Evolutionary conservation across 1,140 invertebrate species (phyloP).

Genomic region (Conopomorpha cramerella): DNA sequence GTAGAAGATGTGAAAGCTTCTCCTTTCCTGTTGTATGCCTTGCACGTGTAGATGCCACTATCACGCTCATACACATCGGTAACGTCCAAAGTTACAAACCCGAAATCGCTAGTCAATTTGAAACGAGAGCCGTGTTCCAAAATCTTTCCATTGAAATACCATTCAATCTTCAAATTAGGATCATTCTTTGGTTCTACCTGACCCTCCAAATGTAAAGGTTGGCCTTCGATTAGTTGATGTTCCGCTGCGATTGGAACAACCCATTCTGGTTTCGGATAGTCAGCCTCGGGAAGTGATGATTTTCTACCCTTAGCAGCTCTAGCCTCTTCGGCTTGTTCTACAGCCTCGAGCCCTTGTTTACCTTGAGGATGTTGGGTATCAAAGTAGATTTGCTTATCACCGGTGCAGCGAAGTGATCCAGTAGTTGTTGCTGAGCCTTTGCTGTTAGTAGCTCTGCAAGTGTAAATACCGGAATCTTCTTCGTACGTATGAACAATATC

Average conservation of each 20-base stretch:
- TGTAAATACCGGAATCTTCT: constrained; percentile 90
- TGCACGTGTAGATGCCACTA: constrained; percentile 92
- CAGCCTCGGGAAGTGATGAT: constrained; percentile 68
- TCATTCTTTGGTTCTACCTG: constrained; percentile 95
- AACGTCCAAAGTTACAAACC: constrained; percentile 88
- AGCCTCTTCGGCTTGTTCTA: constrained; percentile 82
- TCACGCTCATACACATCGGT: constrained; percentile 91
- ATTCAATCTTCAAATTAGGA: constrained; percentile 92
- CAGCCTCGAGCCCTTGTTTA: constrained; percentile 80
- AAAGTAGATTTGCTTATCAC: constrained; percentile 77
- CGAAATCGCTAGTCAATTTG: constrained; percentile 89
- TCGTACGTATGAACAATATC: constrained; percentile 82
- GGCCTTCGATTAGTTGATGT: constrained; percentile 86
- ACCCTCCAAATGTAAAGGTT: constrained; percentile 89
- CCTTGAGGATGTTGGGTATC: constrained; percentile 92
- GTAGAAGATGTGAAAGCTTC: constrained; percentile 92
- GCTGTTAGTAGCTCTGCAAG: constrained; percentile 89
- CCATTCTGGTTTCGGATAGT: constrained; percentile 88
- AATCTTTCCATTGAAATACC: constrained; percentile 91
- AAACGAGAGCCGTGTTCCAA: constrained; percentile 84
- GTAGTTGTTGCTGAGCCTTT: constrained; percentile 88
- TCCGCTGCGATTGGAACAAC: constrained; percentile 79
- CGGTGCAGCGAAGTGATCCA: constrained; percentile 81
- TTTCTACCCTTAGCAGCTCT: constrained; percentile 71
- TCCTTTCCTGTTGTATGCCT: constrained; percentile 83